phyloP scores from a whole-genome alignment of 2,113 vertebrate genomes.

The Leuciscus idus region DNA sequence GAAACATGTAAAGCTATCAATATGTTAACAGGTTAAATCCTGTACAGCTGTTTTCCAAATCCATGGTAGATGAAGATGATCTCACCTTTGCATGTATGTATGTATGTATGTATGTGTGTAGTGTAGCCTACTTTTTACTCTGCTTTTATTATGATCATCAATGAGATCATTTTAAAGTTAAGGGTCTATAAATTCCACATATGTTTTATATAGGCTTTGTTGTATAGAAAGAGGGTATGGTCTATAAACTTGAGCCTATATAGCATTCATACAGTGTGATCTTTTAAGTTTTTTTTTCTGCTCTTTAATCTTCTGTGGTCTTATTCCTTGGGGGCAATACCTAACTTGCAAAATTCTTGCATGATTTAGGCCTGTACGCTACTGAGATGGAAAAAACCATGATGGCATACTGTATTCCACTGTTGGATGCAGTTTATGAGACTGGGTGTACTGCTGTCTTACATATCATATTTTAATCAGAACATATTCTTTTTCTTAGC shows the following conservation, averaged over 20 bases:
- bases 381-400: slow-evolving; percentile 53
- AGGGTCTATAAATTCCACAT: neutral
- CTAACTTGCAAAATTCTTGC: slow-evolving; percentile 42
- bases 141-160: neutral
- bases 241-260: neutral
- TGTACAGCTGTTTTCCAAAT: neutral
- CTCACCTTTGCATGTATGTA: slow-evolving; percentile 13
- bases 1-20: neutral
- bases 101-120: neutral
- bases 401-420: slow-evolving; percentile 43
- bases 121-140: slow-evolving; percentile 6
- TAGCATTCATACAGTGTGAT: slow-evolving; percentile 1
- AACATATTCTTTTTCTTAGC: neutral
- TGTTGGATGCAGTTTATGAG: slow-evolving; percentile 27
- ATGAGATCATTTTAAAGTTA: neutral
- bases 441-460: neutral
- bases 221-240: neutral
- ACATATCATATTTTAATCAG: neutral
- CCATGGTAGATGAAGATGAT: neutral
- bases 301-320: slow-evolving; percentile 26
- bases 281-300: neutral
- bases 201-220: neutral
- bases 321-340: slow-evolving; percentile 31
- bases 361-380: slow-evolving; percentile 39
- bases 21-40: slow-evolving; percentile 19